Conservation (phyloP, 2,888 invertebrate genomes). For the Andrena trimmerana region DNA sequence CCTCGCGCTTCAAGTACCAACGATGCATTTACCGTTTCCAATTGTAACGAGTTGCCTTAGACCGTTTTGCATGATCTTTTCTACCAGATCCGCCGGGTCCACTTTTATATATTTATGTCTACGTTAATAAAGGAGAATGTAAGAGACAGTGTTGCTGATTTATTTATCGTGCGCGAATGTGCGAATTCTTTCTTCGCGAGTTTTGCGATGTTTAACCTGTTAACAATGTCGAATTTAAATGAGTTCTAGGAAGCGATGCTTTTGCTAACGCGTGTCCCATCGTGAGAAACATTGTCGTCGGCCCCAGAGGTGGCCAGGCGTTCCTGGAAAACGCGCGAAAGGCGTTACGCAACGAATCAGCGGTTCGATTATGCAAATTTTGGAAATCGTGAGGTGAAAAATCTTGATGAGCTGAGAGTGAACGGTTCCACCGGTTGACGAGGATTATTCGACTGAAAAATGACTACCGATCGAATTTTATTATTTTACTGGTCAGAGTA, state of each 20-base stretch:
- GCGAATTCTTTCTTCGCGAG: not conserved
- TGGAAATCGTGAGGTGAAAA: not conserved
- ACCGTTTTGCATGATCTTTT: slow-evolving; percentile 46
- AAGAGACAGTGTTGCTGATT: not conserved
- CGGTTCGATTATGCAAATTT: slow-evolving; percentile 10
- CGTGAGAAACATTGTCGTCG: not conserved
- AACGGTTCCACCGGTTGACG: not conserved
- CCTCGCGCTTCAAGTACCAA: slow-evolving; percentile 66
- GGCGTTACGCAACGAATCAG: slow-evolving; percentile 15
- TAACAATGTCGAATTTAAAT: not conserved
- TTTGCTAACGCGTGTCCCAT: not conserved
- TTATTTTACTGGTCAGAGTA: no score
- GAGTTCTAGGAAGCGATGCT: not conserved
- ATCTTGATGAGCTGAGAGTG: not conserved
- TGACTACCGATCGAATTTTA: no score
- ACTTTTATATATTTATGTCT: slow-evolving; percentile 65
- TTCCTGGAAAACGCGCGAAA: slow-evolving; percentile 17
- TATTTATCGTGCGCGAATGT: no score
- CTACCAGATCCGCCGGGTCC: slow-evolving; percentile 18
- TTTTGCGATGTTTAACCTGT: no score
- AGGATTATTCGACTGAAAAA: no score
- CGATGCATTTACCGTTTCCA: slow-evolving; percentile 68
- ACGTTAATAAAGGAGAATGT: slow-evolving; percentile 46
- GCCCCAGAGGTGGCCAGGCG: slow-evolving; percentile 7
- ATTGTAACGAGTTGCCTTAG: slow-evolving; percentile 37